Conservation (phyloP, 2,797 vertebrate species). For the Mormyrus hasselquistii region DNA sequence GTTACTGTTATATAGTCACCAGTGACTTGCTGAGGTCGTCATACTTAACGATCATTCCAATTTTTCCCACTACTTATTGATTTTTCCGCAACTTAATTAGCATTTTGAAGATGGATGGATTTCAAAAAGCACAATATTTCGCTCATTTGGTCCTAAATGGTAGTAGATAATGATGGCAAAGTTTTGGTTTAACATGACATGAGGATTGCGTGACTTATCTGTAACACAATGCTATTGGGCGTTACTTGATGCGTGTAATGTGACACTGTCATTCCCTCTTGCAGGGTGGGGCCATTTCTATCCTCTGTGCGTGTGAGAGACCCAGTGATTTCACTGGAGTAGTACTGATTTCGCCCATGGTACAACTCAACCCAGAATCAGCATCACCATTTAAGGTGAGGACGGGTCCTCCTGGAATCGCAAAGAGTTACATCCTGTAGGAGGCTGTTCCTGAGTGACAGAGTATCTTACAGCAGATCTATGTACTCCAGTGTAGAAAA, state of each 20-base stretch:
- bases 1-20: neutral
- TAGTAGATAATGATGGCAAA: neutral
- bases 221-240: neutral
- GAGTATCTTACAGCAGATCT: neutral
- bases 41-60: neutral
- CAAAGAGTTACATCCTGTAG: neutral
- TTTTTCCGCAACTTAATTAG: neutral
- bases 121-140: neutral
- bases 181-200: neutral
- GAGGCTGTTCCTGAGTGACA: neutral
- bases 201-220: neutral
- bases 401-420: neutral
- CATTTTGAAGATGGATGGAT: neutral
- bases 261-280: neutral
- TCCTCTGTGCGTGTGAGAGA: slow-evolving; percentile 79
- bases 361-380: slow-evolving; percentile 84
- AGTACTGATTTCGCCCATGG: slow-evolving; percentile 82
- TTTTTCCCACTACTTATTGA: neutral
- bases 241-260: neutral
- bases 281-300: slow-evolving; percentile 88
- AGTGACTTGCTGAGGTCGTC: neutral
- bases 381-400: slow-evolving; percentile 90
- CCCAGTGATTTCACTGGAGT: slow-evolving; percentile 78
- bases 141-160: neutral
- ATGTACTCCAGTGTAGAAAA: neutral